Conservation (phyloP, 2,888 invertebrate species). For the Eupithecia abbreviata region DNA sequence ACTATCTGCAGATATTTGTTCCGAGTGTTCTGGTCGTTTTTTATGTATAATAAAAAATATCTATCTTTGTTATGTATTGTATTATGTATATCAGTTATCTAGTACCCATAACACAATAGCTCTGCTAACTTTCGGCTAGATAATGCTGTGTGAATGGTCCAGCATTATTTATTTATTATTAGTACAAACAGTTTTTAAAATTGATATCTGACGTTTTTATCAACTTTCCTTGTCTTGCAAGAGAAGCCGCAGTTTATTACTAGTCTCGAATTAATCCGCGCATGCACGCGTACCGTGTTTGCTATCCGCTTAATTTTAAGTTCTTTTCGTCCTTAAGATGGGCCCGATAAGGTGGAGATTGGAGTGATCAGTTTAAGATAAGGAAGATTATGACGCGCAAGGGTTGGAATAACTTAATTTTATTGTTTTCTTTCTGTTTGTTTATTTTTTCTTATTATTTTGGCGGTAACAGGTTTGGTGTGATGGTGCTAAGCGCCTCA, state of each 20-base stretch:
- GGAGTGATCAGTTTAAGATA: conserved; percentile 43
- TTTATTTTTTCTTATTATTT: conserved; percentile 29
- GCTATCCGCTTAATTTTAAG: not conserved
- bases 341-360: conserved; percentile 40
- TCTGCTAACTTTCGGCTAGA: too few relatives aligned
- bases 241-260: not conserved
- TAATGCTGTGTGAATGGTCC: too few relatives aligned
- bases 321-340: conserved; percentile 32
- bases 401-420: conserved; percentile 66
- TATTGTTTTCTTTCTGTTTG: conserved; percentile 41
- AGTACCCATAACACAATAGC: too few relatives aligned
- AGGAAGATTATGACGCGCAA: conserved; percentile 61
- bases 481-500: conserved; percentile 51
- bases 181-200: too few relatives aligned
- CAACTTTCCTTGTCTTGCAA: not conserved
- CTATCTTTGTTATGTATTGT: too few relatives aligned
- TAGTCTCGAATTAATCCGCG: conserved; percentile 33
- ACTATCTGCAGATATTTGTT: too few relatives aligned
- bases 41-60: too few relatives aligned
- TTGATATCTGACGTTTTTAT: too few relatives aligned
- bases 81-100: too few relatives aligned
- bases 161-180: too few relatives aligned
- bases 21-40: too few relatives aligned
- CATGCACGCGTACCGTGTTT: conserved; percentile 27
- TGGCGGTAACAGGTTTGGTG: conserved; percentile 51